Conservation (phyloP, 2,888 invertebrate species). For the Microplitis manilae region DNA sequence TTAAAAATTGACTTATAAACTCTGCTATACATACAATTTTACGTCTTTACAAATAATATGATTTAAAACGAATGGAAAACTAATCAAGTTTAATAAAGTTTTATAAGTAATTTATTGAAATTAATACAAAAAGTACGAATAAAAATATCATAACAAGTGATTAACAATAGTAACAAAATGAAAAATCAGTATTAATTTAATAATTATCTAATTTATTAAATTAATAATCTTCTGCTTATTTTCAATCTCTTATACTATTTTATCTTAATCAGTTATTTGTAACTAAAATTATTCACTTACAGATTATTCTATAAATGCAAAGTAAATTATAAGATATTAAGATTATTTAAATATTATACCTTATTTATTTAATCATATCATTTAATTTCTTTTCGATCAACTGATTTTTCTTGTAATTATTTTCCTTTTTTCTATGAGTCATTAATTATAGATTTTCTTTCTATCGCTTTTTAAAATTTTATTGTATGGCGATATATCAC, state of each 20-base stretch:
- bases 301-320: slow-evolving; percentile 25
- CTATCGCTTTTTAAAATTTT: not conserved
- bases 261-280: slow-evolving; percentile 2
- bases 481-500: not conserved
- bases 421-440: not conserved
- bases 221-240: not conserved
- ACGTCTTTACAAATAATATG: not conserved
- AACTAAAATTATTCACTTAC: slow-evolving; percentile 28
- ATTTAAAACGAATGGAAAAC: no score
- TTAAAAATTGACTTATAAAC: not conserved
- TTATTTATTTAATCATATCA: not conserved
- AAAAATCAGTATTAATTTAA: not conserved
- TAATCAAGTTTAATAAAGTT: not conserved
- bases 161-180: slow-evolving; percentile 21
- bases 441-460: not conserved
- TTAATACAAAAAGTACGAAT: not conserved
- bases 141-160: slow-evolving; percentile 15
- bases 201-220: not conserved
- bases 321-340: slow-evolving; percentile 6
- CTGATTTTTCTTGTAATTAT: no score
- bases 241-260: not conserved
- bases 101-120: not conserved
- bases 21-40: not conserved
- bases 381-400: no score
- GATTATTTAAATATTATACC: slow-evolving; percentile 8